Percentiles rank a stretch among this genome's conserved stretches.
phyloP scores from a whole-genome alignment of 2,113 vertebrate species.

The Enhydra lutris region DNA sequence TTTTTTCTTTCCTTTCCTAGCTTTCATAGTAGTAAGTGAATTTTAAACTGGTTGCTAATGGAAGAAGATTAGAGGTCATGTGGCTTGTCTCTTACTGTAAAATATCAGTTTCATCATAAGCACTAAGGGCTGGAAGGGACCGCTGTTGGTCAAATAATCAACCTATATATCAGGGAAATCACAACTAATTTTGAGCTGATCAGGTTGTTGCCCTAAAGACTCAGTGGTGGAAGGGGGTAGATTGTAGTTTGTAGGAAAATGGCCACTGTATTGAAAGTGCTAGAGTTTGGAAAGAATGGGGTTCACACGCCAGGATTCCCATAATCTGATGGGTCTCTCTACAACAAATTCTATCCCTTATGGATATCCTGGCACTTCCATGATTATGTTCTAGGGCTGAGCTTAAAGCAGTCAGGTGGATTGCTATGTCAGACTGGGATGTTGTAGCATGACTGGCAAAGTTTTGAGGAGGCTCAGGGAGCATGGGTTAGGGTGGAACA shows the following conservation, averaged over 20 bases:
- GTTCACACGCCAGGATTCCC: not conserved
- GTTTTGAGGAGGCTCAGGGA: not conserved
- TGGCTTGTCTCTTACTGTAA: not conserved
- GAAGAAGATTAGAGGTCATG: not conserved
- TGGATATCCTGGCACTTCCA: not conserved
- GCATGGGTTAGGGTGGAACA: not conserved
- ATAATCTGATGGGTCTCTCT: not conserved
- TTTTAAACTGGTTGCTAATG: constrained; percentile 31
- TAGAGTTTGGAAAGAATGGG: not conserved
- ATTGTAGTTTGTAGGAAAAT: not conserved
- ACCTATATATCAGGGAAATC: not conserved
- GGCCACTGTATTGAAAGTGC: not conserved
- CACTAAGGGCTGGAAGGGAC: not conserved
- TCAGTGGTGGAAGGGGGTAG: not conserved
- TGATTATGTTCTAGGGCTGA: not conserved
- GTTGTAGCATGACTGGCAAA: not conserved
- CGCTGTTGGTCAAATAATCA: not conserved
- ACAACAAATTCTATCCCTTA: not conserved
- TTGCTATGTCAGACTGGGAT: not conserved
- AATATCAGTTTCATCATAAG: constrained; percentile 10
- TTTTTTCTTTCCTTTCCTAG: not conserved
- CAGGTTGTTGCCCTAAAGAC: not conserved
- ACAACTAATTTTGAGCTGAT: not conserved
- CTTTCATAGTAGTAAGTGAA: constrained; percentile 52
- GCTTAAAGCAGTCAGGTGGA: not conserved